Percentiles rank a stretch among this genome's conserved stretches.
Evolutionary conservation across 1,140 invertebrate species (phyloP).

Genomic region (Cheumatopsyche charites): DNA sequence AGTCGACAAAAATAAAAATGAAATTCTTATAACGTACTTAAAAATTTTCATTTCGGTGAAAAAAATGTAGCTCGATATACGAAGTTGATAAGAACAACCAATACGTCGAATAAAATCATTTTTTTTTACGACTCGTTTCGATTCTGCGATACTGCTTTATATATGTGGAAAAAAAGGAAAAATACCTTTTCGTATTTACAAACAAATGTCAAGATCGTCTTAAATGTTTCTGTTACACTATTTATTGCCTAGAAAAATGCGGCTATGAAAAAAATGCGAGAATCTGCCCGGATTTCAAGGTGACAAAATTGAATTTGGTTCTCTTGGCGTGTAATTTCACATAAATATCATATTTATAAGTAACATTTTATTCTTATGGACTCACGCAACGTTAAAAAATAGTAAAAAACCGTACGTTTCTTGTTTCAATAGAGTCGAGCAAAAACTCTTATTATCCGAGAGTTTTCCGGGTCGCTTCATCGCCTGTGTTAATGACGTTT

Average conservation of each 20-base stretch:
- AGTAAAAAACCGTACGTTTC: background rate
- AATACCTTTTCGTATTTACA: background rate
- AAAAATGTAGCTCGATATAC: too few relatives aligned
- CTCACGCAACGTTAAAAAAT: background rate
- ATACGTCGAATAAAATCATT: too few relatives aligned
- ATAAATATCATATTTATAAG: slow-evolving; percentile 2
- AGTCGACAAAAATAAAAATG: too few relatives aligned
- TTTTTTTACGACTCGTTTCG: too few relatives aligned
- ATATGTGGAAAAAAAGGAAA: background rate
- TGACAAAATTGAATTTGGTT: slow-evolving; percentile 18
- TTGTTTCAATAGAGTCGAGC: slow-evolving; percentile 2
- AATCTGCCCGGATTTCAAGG: slow-evolving; percentile 1
- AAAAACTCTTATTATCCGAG: slow-evolving; percentile 9
- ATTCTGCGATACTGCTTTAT: background rate
- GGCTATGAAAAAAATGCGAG: too few relatives aligned
- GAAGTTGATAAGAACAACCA: too few relatives aligned
- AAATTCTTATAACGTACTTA: too few relatives aligned
- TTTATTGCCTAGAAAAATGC: too few relatives aligned
- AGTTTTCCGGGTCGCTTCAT: slow-evolving; percentile 6
- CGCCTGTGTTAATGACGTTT: too few relatives aligned
- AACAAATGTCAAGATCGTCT: slow-evolving; percentile 10
- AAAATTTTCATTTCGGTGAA: too few relatives aligned
- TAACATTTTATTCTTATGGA: background rate
- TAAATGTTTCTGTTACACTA: background rate
- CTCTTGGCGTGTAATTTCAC: slow-evolving; percentile 14